A percentile compares a stretch with the other conserved stretches of the same genome.
Conservation (phyloP, 2,888 invertebrate species). For the Boloria euphrosyne region DNA sequence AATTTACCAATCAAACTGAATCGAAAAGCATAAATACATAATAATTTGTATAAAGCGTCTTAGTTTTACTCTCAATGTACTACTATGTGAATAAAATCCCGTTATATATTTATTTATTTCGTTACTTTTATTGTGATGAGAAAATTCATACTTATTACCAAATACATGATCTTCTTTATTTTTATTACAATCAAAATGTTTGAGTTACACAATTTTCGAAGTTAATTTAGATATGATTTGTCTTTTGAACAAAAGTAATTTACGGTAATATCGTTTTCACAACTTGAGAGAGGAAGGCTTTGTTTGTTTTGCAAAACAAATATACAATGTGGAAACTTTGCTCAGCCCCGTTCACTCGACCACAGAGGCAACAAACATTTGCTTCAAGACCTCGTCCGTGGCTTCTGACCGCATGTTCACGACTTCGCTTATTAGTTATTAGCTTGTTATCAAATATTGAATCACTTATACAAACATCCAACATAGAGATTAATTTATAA, state of each 20-base stretch:
- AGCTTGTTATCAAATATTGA: conserved; percentile 17
- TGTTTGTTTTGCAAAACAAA: conserved; percentile 47
- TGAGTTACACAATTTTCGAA: conserved; percentile 7
- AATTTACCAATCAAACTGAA: not conserved
- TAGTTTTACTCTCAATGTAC: not conserved
- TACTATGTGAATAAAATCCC: no score
- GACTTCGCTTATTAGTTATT: conserved; percentile 25
- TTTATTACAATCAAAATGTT: no score
- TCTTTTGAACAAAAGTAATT: conserved; percentile 34
- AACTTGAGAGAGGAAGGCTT: conserved; percentile 42
- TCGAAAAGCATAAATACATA: not conserved
- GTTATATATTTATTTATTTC: no score
- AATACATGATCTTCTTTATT: no score
- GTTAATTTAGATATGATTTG: conserved; percentile 25
- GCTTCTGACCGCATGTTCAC: conserved; percentile 31
- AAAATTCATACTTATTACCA: no score
- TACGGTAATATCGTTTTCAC: conserved; percentile 31
- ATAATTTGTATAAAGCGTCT: not conserved
- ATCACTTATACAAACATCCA: not conserved
- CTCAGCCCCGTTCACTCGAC: conserved; percentile 47
- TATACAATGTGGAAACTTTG: conserved; percentile 48
- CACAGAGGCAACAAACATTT: conserved; percentile 42
- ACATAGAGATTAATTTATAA: not conserved
- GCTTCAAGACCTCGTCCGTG: conserved; percentile 35
- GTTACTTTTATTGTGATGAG: no score